These are phyloP conservation scores for Podotricha telesiphe DNA, from an alignment of 2,888 invertebrate genomes.

Conservation along the genomic window DNA sequence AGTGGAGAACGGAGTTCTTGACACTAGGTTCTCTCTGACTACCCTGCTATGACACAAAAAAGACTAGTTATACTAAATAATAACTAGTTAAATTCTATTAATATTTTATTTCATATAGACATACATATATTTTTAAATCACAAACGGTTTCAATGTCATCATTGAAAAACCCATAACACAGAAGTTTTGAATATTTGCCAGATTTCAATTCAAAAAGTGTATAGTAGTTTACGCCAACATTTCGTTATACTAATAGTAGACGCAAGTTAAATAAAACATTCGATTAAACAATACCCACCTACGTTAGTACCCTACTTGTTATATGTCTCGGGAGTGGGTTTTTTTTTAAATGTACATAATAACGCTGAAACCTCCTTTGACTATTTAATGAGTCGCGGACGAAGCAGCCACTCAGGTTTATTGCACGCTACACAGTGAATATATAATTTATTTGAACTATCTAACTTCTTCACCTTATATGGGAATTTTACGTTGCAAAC, in stretches of 20 bases:
- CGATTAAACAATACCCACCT: slow-evolving; percentile 31
- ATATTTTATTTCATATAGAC: slow-evolving; percentile 22
- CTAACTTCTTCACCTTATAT: no score
- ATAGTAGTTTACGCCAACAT: slow-evolving; percentile 30
- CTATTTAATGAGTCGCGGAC: slow-evolving; percentile 13
- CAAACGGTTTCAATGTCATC: slow-evolving; percentile 22
- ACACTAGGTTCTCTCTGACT: no score
- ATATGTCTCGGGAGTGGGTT: slow-evolving; percentile 21
- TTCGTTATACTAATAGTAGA: slow-evolving; percentile 39
- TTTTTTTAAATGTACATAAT: slow-evolving; percentile 11
- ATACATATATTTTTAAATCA: slow-evolving; percentile 19
- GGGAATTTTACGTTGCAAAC: no score
- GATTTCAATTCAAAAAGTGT: slow-evolving; percentile 36
- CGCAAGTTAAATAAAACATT: slow-evolving; percentile 31
- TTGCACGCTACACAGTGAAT: background rate
- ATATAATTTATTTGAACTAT: background rate
- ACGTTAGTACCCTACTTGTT: slow-evolving; percentile 32
- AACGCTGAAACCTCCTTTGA: slow-evolving; percentile 10
- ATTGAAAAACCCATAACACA: slow-evolving; percentile 32
- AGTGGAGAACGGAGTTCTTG: no score
- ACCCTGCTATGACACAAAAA: no score
- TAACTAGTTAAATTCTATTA: background rate
- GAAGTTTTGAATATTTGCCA: slow-evolving; percentile 44
- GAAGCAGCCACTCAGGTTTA: background rate
- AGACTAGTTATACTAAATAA: no score